Evolutionary conservation across 2,113 vertebrate species (phyloP), one percentile per base, ranked within the genome.

Genomic region (Globicephala melas): DNA sequence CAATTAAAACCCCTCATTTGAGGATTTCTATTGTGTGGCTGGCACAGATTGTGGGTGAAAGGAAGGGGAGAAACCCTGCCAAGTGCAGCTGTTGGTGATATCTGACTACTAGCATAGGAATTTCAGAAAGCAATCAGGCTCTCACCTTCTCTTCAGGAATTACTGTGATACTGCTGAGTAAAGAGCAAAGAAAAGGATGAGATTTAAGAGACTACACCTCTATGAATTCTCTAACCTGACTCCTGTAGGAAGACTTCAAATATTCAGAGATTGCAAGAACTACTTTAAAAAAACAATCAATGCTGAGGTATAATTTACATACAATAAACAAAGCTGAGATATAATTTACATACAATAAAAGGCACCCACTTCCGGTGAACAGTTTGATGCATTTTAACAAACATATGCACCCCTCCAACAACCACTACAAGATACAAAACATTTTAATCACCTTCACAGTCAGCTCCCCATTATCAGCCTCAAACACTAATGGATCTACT

Each of bases 281-380:
- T 92, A 81, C 79, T 93, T 92, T 26, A 36, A 74, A 96, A 82
- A 81, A 81, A 12, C 18, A 91, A 68, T 67, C 44, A 89, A 47
- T 31, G 33, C 25, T 76, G 36, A 86, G 31, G 38, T 90, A 89
- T 18, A 91, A 71, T 70, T 63, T 91, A 83, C 9, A 70, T 71
- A 86, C 2, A 70, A 26, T 33, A 90, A 86, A 95, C 44, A 89
- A 47, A 26, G 33, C 20, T 76, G 36, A 86, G 31, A 20, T 86
- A 89, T 18, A 91, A 71, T 70, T 63, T 91, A 83, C 9, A 77
- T 65, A 86, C 2, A 70, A 31, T 36, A 90, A 86, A 95, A 36
- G 5, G 17, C 20, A 70, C 13, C 11, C 12, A 81, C 50, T 82
- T 91, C 1, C 13, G 12, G 67, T 86, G 26, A 85, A 89, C 20